These are phyloP conservation scores for Oreochromis aureus DNA, from an alignment of 2,113 vertebrate species.

Conservation along the genomic window DNA sequence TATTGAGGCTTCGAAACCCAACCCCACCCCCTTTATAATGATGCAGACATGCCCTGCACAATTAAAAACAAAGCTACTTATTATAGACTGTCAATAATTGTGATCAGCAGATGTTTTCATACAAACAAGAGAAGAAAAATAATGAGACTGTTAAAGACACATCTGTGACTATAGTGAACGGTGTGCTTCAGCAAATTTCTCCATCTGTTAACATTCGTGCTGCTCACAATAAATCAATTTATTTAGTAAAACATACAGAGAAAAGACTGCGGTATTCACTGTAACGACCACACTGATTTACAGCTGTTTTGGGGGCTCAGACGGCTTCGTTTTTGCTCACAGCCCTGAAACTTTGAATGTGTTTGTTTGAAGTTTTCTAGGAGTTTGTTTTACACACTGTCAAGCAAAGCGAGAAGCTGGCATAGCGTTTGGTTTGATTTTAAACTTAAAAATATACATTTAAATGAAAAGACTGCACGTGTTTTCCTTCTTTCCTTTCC, in stretches of 20 bases:
- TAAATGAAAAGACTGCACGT: background rate
- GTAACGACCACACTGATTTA: background rate
- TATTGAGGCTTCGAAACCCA: background rate
- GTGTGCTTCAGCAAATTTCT: background rate
- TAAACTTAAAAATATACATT: background rate
- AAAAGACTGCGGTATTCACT: background rate
- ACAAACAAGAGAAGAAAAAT: background rate
- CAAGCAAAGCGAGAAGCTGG: background rate
- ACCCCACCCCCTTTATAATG: background rate
- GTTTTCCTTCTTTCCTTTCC: background rate
- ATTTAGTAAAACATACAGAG: background rate
- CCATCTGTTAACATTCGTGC: background rate
- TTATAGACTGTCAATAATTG: background rate
- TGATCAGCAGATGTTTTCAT: background rate
- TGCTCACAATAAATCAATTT: fast-evolving
- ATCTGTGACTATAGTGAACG: background rate
- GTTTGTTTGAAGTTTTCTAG: background rate
- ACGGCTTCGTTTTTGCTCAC: background rate
- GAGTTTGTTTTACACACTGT: background rate
- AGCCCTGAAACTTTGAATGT: background rate
- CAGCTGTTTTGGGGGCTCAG: background rate
- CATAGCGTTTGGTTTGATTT: background rate
- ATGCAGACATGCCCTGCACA: background rate
- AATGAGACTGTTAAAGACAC: background rate
- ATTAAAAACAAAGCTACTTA: background rate